Evolutionary conservation across 2,113 vertebrate species (phyloP), one percentile per base, ranked within the genome.

Genomic region (Pygathrix nemaeus): DNA sequence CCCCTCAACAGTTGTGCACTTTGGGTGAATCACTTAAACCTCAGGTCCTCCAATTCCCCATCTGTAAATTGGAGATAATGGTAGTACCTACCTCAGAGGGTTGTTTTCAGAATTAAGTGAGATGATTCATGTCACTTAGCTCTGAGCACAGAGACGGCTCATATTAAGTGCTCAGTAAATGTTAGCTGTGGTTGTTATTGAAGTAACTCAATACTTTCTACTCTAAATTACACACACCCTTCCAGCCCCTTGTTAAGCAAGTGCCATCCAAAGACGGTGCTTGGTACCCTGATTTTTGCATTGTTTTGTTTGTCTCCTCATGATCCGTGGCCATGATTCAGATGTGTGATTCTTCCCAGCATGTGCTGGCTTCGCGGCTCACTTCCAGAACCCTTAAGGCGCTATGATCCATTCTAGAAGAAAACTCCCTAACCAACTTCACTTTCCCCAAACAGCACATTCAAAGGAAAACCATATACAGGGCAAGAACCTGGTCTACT

Each of bases 191-290:
- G 21, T 85, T 90, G 66, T 95, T 93, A 76, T 27, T 90, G 88
- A 95, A 95, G 25, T 94, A 72, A 96, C 88, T 94, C 93, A 86
- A 95, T 76, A 88, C 92, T 96, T 96, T 85, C 86, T 68, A 70
- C 8, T 59, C 61, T 57, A 93, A 91, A 97, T 88, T 40, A 48
- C 8, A 48, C 0, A 1, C 52, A 90, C 86, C 88, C 55, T 85
- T 23, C 86, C 43, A 84, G 68, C 5, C 27, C 32, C 61, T 66
- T 92, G 12, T 92, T 87, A 94, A 93, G 79, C 6, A 23, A 52
- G 48, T 52, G 11, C 94, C 84, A 93, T 32, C 55, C 64, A 89
- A 30, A 94, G 64, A 89, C 64, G 30, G 40, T 40, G 87, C 85
- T 61, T 10, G 11, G 66, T 75, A 30, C 38, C 38, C 57, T 88